These are phyloP conservation scores for Cantharis lateralis DNA, from an alignment of 2,888 invertebrate species.

Conservation along the genomic window DNA sequence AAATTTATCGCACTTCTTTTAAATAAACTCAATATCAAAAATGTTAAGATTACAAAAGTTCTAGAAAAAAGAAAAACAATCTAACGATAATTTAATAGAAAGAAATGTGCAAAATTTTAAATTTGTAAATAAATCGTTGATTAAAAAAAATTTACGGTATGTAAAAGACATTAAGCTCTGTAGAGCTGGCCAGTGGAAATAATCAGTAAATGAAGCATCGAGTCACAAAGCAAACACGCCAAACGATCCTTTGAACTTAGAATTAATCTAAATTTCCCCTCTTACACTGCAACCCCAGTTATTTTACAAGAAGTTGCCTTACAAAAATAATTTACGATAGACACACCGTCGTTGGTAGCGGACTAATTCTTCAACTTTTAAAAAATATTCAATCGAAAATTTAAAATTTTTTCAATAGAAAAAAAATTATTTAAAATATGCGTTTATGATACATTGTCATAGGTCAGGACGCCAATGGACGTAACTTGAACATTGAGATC, in stretches of 20 bases:
- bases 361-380: neutral
- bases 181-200: constrained; percentile 48
- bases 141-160: constrained; percentile 22
- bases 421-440: no score
- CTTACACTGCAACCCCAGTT: constrained; percentile 36
- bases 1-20: neutral
- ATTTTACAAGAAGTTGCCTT: constrained; percentile 25
- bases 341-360: neutral
- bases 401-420: no score
- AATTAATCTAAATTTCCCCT: constrained; percentile 48
- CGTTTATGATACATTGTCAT: neutral
- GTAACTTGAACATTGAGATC: no score
- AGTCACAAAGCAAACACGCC: constrained; percentile 50
- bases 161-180: constrained; percentile 30
- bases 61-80: neutral
- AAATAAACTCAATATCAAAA: neutral
- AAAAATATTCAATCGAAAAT: neutral
- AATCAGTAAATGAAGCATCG: constrained; percentile 51
- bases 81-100: neutral
- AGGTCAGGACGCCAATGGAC: no score
- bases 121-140: neutral
- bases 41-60: neutral
- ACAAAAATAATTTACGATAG: constrained; percentile 18
- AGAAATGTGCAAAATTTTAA: neutral
- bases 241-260: constrained; percentile 50